These are phyloP conservation scores for Pocillopora verrucosa DNA, from an alignment of 64 coral and sea anemone genomes.

Conservation along the genomic window DNA sequence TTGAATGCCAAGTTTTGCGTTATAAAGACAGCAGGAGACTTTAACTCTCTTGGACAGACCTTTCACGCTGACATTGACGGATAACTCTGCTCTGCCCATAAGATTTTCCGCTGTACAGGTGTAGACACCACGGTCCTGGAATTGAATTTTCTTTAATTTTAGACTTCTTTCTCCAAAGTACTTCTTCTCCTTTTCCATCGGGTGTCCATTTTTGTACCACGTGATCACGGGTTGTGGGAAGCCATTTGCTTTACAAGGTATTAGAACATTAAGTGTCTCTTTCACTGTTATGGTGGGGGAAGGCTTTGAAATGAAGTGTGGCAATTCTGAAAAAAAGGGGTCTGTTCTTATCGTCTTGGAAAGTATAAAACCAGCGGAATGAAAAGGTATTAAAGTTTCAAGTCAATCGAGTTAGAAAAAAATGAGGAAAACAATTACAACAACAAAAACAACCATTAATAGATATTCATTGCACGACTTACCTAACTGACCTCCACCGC, in stretches of 20 bases:
- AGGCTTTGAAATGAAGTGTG: conserved; percentile 7
- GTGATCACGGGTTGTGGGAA: conserved; percentile 35
- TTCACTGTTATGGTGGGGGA: conserved; percentile 11
- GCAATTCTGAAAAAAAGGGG: background rate
- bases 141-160: conserved; percentile 17
- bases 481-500: background rate
- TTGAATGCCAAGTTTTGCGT: no score
- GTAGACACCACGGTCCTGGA: conserved; percentile 21
- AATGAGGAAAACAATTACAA: background rate
- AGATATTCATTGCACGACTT: background rate
- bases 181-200: background rate
- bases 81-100: conserved; percentile 31
- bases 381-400: no score
- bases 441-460: background rate
- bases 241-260: conserved; percentile 42
- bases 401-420: no score
- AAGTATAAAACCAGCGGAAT: no score
- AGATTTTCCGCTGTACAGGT: conserved; percentile 45
- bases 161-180: background rate
- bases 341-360: no score
- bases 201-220: conserved; percentile 35
- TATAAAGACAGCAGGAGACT: no score
- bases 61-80: conserved; percentile 30
- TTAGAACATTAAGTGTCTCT: conserved; percentile 34
- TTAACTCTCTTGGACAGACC: background rate